Percentiles rank a stretch among this genome's conserved stretches.
These are phyloP conservation scores for Lepetodrilus schrolli DNA, from an alignment of 2,888 invertebrate species.

Conservation along the genomic window DNA sequence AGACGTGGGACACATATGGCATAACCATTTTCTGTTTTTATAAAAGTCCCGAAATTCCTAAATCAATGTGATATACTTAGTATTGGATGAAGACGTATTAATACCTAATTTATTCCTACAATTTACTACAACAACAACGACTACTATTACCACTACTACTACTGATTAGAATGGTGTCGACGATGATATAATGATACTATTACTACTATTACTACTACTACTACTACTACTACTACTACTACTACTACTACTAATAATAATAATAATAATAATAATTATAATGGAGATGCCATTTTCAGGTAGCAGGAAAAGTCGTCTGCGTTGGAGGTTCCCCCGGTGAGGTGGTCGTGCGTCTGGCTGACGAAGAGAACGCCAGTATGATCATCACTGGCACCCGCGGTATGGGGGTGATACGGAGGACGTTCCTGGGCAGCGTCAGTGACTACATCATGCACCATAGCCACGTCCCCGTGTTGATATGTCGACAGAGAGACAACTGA, in stretches of 20 bases:
- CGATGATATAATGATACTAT: too few relatives aligned
- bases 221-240: constrained; percentile 13
- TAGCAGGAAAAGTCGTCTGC: constrained; percentile 35
- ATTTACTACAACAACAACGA: too few relatives aligned
- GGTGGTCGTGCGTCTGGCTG: constrained; percentile 26
- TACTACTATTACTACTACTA: constrained; percentile 12
- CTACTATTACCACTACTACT: too few relatives aligned
- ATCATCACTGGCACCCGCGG: constrained; percentile 27
- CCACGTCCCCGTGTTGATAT: not conserved
- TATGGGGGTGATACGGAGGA: constrained; percentile 28
- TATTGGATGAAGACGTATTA: too few relatives aligned
- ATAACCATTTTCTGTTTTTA: too few relatives aligned
- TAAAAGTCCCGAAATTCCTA: too few relatives aligned
- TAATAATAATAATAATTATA: constrained; percentile 2
- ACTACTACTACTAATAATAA: too few relatives aligned
- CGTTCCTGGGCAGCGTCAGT: constrained; percentile 11
- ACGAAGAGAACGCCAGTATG: constrained; percentile 18
- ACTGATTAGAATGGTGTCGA: too few relatives aligned
- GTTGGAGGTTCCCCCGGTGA: constrained; percentile 30
- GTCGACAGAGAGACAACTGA: not conserved
- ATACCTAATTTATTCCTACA: too few relatives aligned
- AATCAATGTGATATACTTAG: too few relatives aligned
- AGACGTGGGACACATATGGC: too few relatives aligned
- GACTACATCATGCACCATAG: constrained; percentile 5
- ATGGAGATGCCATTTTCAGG: too few relatives aligned